phyloP scores from a whole-genome alignment of 1,140 invertebrate species.

The Aleiodes sp. region DNA sequence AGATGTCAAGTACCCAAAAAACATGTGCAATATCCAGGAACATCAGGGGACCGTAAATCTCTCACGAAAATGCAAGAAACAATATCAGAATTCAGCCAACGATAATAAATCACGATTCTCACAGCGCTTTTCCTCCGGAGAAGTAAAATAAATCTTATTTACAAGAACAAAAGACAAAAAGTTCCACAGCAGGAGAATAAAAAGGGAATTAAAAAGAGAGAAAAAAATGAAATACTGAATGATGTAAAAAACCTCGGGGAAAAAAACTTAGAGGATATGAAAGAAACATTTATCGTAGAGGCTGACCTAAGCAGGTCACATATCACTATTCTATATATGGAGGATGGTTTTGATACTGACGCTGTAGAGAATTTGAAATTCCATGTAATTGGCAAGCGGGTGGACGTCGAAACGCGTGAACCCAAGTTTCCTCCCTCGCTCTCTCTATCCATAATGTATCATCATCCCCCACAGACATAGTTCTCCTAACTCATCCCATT shows the following conservation, averaged over 20 bases:
- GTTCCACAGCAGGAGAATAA: neutral
- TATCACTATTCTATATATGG: neutral
- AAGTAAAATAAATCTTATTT: constrained; percentile 1
- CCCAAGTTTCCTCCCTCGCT: neutral
- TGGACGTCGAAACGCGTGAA: too few relatives aligned
- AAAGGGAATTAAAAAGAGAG: neutral
- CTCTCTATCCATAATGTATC: too few relatives aligned
- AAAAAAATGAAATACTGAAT: neutral
- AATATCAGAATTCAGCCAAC: constrained; percentile 14
- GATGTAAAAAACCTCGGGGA: neutral
- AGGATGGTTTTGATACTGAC: neutral
- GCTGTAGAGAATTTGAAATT: neutral
- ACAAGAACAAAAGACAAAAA: neutral
- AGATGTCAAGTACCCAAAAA: neutral
- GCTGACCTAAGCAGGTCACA: neutral
- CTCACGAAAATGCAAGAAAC: neutral
- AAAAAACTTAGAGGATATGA: too few relatives aligned
- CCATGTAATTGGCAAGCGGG: too few relatives aligned
- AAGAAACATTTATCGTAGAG: neutral
- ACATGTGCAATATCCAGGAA: neutral
- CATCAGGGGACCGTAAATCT: constrained; percentile 9
- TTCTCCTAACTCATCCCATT: too few relatives aligned
- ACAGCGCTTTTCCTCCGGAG: neutral
- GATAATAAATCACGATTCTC: constrained; percentile 2
- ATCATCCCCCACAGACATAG: too few relatives aligned